Conservation (phyloP, 2,797 vertebrate genomes). For the Pangasius sanitwongsei region DNA sequence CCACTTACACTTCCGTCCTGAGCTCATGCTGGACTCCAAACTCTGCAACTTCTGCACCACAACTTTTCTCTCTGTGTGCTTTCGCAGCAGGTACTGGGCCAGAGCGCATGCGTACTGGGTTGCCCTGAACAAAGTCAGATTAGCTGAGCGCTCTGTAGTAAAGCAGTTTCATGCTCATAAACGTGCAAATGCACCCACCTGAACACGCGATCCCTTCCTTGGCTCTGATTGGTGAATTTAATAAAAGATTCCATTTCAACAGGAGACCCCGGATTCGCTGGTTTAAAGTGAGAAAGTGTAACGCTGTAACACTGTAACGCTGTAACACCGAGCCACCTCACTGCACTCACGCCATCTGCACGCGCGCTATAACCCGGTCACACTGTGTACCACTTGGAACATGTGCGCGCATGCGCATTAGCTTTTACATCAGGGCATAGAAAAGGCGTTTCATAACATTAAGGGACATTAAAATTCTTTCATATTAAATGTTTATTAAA, state of each 20-base stretch:
- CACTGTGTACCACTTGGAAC: too few species aligned
- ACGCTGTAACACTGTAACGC: too few species aligned
- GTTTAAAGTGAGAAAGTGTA: not conserved
- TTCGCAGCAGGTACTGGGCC: constrained; percentile 83
- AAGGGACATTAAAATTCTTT: not conserved
- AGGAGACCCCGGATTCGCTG: not conserved
- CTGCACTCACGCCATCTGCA: not conserved
- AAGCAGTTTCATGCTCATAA: not conserved
- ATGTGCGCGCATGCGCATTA: not conserved
- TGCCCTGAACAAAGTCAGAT: constrained; percentile 79
- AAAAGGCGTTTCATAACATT: too few species aligned
- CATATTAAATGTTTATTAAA: not conserved
- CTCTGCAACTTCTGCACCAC: constrained; percentile 82
- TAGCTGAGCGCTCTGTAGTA: not conserved
- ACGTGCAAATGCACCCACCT: constrained; percentile 73
- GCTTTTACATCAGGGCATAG: rapidly evolving
- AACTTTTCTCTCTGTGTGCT: constrained; percentile 74
- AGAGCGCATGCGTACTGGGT: constrained; percentile 90
- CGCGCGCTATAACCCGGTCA: not conserved
- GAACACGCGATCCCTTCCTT: constrained; percentile 88
- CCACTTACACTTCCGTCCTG: constrained; percentile 93
- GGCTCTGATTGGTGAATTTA: constrained; percentile 82
- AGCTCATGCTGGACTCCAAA: constrained; percentile 88
- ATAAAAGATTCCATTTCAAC: constrained; percentile 82
- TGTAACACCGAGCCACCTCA: not conserved